Evolutionary conservation across 2,113 vertebrate genomes (phyloP).

Genomic region (Rhabdornis inornatus): DNA sequence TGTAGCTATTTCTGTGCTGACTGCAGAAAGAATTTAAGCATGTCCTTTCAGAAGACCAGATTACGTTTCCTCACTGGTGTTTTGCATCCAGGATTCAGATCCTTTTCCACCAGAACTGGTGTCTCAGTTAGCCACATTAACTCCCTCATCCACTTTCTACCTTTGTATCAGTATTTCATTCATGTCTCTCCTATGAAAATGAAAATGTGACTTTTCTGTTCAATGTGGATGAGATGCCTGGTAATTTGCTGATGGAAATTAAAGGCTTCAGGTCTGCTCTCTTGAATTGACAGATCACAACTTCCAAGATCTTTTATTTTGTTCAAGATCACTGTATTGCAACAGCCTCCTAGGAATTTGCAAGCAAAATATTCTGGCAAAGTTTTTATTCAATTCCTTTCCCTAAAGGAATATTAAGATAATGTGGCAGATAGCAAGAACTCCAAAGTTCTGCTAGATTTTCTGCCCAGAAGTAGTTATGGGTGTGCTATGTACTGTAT

Average conservation of each 20-base stretch:
- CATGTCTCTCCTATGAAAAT: not conserved
- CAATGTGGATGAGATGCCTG: not conserved
- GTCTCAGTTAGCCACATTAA: not conserved
- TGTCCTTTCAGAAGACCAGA: not conserved
- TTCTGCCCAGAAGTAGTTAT: not conserved
- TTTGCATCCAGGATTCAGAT: not conserved
- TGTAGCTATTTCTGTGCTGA: not conserved
- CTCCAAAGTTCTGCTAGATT: not conserved
- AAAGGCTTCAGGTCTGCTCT: not conserved
- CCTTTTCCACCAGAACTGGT: not conserved
- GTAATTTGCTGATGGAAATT: not conserved
- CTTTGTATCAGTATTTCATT: not conserved
- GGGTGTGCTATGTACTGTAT: not conserved
- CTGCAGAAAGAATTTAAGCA: not conserved
- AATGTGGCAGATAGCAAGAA: not conserved
- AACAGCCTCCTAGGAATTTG: not conserved
- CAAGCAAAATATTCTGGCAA: not conserved
- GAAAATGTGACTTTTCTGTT: not conserved
- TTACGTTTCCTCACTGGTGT: not conserved
- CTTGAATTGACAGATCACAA: not conserved
- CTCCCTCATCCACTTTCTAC: not conserved
- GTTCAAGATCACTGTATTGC: not conserved
- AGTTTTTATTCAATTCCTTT: not conserved
- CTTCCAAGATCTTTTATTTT: not conserved
- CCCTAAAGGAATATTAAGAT: not conserved